Evolutionary conservation across 2,113 vertebrate species (phyloP), one percentile per base, ranked within the genome.

Genomic region (Turdus rufiventris): DNA sequence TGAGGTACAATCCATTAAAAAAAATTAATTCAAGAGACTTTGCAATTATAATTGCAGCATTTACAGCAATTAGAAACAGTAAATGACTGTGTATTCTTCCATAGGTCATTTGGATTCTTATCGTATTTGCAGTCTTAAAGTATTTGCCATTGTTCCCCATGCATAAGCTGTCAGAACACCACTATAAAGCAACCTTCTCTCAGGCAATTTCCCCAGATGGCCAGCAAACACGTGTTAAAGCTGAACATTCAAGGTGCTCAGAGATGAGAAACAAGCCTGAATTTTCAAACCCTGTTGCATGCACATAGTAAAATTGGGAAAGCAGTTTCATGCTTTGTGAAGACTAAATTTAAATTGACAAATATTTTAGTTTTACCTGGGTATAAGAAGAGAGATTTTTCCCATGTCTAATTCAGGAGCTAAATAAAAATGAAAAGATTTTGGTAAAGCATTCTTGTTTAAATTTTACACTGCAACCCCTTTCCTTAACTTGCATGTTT

Each of bases 361-460:
- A 82, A 60, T 33, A 24, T 73, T 80, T 89, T 7, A 13, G 5
- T 75, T 87, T 79, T 83, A 21, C 43, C 21, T 31, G 6, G 1
- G 21, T 74, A 8, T 13, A 79, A 60, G 31, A 63, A 31, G 3
- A 75, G 10, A 67, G 8, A 31, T 68, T 78, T 51, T 91, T 62
- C 4, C 1, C 1, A 1, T n/a, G 12, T 21, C 2, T 54, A 26
- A 88, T 23, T 56, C 45, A 57, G 17, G 4, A 45, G 7, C 3
- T 53, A 19, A 75, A 75, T 66, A 43, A 85, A 66, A 58, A 56
- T 38, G 17, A 29, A 53, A 70, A 5, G 2, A 26, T 5, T 89
- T 84, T 3, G 1, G 10, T 33, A 67, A 61, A 66, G 5, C 1
- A 56, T 94, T 89, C 28, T 47, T 36, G 2, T 63, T 48, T 43